A percentile compares a stretch with the other conserved stretches of the same genome.
Conservation (phyloP, 53 echinoderm and acorn worm species). For the Luidia sarsii region DNA sequence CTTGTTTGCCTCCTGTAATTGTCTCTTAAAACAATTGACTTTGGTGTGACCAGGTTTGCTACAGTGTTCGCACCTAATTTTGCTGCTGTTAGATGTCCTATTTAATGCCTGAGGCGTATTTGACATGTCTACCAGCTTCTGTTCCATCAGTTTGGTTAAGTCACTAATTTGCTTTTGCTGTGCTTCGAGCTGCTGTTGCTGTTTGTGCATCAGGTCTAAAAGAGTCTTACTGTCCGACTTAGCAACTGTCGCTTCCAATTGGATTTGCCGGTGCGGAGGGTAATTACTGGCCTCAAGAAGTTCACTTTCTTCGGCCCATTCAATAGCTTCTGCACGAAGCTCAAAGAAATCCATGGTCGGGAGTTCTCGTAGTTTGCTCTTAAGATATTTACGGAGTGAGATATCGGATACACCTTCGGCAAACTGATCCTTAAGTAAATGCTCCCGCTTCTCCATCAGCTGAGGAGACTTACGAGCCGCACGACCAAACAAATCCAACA, state of each 20-base stretch:
- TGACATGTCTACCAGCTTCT: not conserved
- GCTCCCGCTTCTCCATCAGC: not conserved
- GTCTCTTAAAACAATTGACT: not conserved
- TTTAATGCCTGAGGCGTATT: not conserved
- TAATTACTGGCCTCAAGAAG: too few relatives aligned
- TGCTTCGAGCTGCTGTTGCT: not conserved
- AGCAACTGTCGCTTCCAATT: not conserved
- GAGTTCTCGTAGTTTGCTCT: not conserved
- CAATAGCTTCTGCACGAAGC: not conserved
- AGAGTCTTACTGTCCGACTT: not conserved
- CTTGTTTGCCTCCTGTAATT: not conserved
- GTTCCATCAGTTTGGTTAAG: not conserved
- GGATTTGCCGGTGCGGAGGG: not conserved
- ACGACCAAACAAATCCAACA: not conserved
- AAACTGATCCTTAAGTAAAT: not conserved
- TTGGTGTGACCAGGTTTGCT: not conserved
- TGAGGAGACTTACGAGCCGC: not conserved
- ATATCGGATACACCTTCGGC: conserved; percentile 6
- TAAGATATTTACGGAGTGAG: not conserved
- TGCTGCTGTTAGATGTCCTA: not conserved
- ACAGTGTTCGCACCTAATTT: not conserved
- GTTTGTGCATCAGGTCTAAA: not conserved
- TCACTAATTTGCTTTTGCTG: conserved; percentile 1
- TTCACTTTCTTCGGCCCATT: conserved; percentile 4
- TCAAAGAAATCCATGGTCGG: not conserved